A percentile compares a stretch with the other conserved stretches of the same genome.
Conservation (phyloP, 1,140 invertebrate species). For the Polypedilum pembai region DNA sequence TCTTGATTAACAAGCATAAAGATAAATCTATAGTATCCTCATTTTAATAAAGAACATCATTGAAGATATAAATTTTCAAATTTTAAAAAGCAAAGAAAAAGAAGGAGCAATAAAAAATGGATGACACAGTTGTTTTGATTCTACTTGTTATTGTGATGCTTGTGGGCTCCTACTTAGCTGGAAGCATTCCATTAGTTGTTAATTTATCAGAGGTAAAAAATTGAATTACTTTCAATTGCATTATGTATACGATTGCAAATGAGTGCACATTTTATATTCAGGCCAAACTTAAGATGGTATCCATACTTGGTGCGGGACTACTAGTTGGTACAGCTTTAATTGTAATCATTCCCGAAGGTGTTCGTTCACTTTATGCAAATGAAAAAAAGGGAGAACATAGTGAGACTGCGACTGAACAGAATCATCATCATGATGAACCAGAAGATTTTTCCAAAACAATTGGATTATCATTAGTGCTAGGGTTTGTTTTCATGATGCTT, state of each 20-base stretch:
- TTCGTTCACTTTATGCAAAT: conserved; percentile 67
- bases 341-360: conserved; percentile 98
- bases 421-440: conserved; percentile 34
- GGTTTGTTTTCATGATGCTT: conserved; percentile 96
- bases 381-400: conserved; percentile 35
- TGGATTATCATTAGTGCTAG: conserved; percentile 55
- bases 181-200: conserved; percentile 87
- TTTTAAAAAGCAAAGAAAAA: not conserved
- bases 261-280: conserved; percentile 46
- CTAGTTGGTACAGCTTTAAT: conserved; percentile 95
- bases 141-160: conserved; percentile 85
- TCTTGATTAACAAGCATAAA: not conserved
- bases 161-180: conserved; percentile 87
- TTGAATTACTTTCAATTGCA: conserved; percentile 29
- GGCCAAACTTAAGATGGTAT: conserved; percentile 90
- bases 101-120: conserved; percentile 53
- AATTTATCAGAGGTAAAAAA: conserved; percentile 81
- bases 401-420: conserved; percentile 36
- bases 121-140: conserved; percentile 71
- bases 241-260: not conserved
- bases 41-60: not conserved
- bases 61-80: not conserved
- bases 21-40: not conserved
- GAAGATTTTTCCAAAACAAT: conserved; percentile 53
- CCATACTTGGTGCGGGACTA: conserved; percentile 91